Base-by-base conservation (phyloP, 2,888 invertebrate species). In the Villa cingulata region DNA sequence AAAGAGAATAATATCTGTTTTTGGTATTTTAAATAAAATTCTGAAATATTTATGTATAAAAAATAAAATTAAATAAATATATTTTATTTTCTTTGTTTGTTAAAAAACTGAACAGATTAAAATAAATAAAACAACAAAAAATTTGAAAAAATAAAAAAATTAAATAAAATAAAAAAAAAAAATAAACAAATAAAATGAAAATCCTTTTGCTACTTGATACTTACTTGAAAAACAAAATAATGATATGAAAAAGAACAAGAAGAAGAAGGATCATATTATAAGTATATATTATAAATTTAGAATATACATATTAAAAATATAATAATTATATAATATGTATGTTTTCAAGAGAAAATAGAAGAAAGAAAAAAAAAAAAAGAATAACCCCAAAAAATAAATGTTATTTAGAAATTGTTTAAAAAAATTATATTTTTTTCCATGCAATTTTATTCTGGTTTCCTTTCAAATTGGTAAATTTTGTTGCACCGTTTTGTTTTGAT, bases 301-400 rank as follows among this genome's bases (percentile, higher is more conserved):
- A 23, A 23, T 7, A 23, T 23, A n/a, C n/a, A n/a, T n/a, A n/a
- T n/a, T n/a, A 4, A 23, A 23, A 41, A 41, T 41, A 46, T 41
- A 23, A 38, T 10, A 17, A 9, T 19, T 14, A 39, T 42, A 43
- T 43, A 14, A 32, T 32, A 14, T 32, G 7, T n/a, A 32, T 47
- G 47, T 47, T 47, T 47, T 46, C 29, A 42, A 40, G 5, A 29
- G 12, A 29, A 29, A 5, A 29, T 10, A 29, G 12, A 29, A 29
- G 3, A 29, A 29, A 29, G 12, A 29, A 29, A 29, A 29, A 29
- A 12, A 32, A 32, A 32, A 32, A 29, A 46, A 36, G 43, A 38
- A 47, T 37, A 42, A 47, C 41, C 47, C 37, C 43, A 41, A 34
- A 43, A 39, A 48, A 48, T 48, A 48, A 48, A 41, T 48, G 48